These are phyloP conservation scores for Molanna angustata DNA, from an alignment of 2,888 invertebrate genomes.

Conservation along the genomic window DNA sequence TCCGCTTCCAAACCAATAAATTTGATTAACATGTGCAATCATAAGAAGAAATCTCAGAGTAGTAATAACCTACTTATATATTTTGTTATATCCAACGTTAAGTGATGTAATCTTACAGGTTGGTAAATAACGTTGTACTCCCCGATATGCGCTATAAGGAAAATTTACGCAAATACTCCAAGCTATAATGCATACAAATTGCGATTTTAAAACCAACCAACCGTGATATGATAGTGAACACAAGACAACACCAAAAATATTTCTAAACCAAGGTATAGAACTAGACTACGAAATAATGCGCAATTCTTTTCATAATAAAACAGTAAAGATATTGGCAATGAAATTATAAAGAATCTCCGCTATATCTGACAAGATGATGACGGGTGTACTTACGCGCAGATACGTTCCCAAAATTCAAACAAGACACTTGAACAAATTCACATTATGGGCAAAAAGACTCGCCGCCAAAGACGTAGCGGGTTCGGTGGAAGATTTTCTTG, in stretches of 20 bases:
- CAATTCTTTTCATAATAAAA: no score
- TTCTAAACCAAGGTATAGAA: background rate
- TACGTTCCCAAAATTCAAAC: conserved; percentile 12
- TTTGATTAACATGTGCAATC: no score
- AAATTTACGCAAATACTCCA: conserved; percentile 16
- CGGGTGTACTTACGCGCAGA: conserved; percentile 24
- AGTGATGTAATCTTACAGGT: no score
- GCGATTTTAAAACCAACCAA: conserved; percentile 27
- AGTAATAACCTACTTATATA: no score
- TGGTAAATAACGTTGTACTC: no score
- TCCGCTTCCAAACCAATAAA: no score
- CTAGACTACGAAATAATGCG: background rate
- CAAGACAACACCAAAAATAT: background rate
- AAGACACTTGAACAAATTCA: background rate
- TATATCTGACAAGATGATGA: conserved; percentile 18
- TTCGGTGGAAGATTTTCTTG: background rate
- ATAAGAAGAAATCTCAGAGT: no score
- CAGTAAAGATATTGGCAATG: no score
- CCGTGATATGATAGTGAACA: conserved; percentile 25
- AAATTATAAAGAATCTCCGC: conserved; percentile 16
- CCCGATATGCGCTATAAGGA: conserved; percentile 7
- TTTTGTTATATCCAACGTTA: no score
- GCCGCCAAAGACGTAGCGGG: background rate
- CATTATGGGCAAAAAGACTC: background rate
- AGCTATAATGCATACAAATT: conserved; percentile 24